These are phyloP conservation scores for Agraylea sexmaculata DNA, from an alignment of 1,140 invertebrate genomes.

Conservation along the genomic window DNA sequence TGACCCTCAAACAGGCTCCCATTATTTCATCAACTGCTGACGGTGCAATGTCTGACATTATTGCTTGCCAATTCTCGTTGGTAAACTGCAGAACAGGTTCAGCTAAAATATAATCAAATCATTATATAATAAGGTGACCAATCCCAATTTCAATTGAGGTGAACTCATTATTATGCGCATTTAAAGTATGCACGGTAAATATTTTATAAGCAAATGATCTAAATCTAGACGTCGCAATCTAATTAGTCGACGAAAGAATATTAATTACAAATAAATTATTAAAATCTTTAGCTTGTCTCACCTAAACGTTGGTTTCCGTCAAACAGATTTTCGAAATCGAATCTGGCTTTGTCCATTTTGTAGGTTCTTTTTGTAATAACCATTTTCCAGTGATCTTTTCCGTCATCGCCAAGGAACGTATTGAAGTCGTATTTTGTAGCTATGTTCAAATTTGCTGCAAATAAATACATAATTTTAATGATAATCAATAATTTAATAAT, in stretches of 20 bases:
- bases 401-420: slow-evolving; percentile 26
- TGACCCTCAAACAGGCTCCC: slow-evolving; percentile 27
- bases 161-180: no score
- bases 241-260: no score
- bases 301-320: slow-evolving; percentile 37
- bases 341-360: slow-evolving; percentile 33
- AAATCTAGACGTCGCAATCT: no score
- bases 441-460: slow-evolving; percentile 39
- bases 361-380: slow-evolving; percentile 36
- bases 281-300: slow-evolving; percentile 20
- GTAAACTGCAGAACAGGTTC: slow-evolving; percentile 32
- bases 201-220: no score
- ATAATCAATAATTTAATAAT: background rate
- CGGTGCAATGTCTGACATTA: slow-evolving; percentile 36
- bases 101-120: slow-evolving; percentile 27
- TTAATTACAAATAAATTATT: background rate
- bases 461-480: slow-evolving; percentile 7
- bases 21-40: slow-evolving; percentile 32
- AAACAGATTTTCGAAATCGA: slow-evolving; percentile 44
- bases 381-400: slow-evolving; percentile 35
- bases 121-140: background rate
- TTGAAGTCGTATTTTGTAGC: slow-evolving; percentile 33
- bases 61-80: slow-evolving; percentile 35
- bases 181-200: no score
- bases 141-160: no score